Evolutionary conservation across 1,140 invertebrate species (phyloP).

Genomic region (Diorhabda sublineata): DNA sequence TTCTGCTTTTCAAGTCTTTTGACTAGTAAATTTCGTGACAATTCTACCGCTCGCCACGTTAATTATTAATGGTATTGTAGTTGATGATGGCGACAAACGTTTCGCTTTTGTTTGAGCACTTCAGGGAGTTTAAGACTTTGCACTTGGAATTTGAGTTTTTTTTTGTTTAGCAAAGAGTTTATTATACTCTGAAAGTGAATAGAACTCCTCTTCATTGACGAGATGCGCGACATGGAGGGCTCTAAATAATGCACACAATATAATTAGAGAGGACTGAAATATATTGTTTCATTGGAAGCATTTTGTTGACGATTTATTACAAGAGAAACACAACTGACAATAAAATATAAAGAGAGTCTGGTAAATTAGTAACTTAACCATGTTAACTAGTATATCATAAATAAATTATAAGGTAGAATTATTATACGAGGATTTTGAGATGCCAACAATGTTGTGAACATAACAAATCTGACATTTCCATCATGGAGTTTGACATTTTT

Average conservation of each 20-base stretch:
- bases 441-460: too few species aligned
- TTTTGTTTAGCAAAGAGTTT: neutral
- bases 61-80: slow-evolving; percentile 16
- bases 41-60: slow-evolving; percentile 5
- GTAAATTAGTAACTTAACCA: too few species aligned
- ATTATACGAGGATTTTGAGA: too few species aligned
- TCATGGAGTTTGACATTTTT: too few species aligned
- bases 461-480: too few species aligned
- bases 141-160: neutral
- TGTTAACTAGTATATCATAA: too few species aligned
- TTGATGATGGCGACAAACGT: slow-evolving; percentile 5
- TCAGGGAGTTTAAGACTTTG: slow-evolving; percentile 7
- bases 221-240: neutral
- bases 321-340: too few species aligned
- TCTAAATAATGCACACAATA: slow-evolving; percentile 1
- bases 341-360: too few species aligned
- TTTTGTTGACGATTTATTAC: too few species aligned
- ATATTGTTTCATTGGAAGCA: too few species aligned
- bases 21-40: slow-evolving; percentile 14
- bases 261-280: neutral
- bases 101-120: slow-evolving; percentile 11
- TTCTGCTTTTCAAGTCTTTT: slow-evolving; percentile 7
- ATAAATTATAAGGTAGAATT: too few species aligned
- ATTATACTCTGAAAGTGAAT: neutral
- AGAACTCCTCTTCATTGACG: neutral